A percentile compares a stretch with the other conserved stretches of the same genome.
phyloP scores from a whole-genome alignment of 2,113 vertebrate species.

The Brienomyrus brachyistius region DNA sequence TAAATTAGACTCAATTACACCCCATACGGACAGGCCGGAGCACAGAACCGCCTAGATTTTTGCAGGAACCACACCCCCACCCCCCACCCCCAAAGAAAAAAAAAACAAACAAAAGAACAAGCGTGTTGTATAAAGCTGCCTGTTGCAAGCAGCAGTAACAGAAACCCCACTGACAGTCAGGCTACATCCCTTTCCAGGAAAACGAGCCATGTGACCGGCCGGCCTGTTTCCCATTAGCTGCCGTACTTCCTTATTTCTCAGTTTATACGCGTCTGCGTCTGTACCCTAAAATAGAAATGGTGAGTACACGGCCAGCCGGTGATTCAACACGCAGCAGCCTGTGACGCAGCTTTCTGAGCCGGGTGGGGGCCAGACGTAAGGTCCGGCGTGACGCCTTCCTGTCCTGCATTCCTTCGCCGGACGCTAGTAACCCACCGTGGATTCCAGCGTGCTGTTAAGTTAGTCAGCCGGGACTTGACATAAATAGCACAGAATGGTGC shows the following conservation, averaged over 20 bases:
- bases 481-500: background rate
- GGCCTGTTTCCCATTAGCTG: constrained; percentile 46
- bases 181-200: background rate
- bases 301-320: background rate
- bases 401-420: background rate
- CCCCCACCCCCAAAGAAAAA: background rate
- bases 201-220: background rate
- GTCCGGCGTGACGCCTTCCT: background rate
- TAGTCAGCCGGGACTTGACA: background rate
- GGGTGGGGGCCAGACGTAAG: background rate
- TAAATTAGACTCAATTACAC: background rate
- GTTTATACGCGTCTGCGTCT: constrained; percentile 20
- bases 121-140: background rate
- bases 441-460: background rate
- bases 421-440: background rate
- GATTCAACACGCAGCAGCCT: constrained; percentile 9
- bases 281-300: constrained; percentile 22
- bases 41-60: background rate
- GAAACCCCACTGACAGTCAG: background rate
- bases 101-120: background rate
- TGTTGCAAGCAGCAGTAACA: background rate
- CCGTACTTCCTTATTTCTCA: constrained; percentile 48
- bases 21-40: background rate
- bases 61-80: background rate
- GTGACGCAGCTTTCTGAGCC: background rate